Base-by-base conservation (phyloP, 2,888 invertebrate genomes). In the Habroteleia sp. region DNA sequence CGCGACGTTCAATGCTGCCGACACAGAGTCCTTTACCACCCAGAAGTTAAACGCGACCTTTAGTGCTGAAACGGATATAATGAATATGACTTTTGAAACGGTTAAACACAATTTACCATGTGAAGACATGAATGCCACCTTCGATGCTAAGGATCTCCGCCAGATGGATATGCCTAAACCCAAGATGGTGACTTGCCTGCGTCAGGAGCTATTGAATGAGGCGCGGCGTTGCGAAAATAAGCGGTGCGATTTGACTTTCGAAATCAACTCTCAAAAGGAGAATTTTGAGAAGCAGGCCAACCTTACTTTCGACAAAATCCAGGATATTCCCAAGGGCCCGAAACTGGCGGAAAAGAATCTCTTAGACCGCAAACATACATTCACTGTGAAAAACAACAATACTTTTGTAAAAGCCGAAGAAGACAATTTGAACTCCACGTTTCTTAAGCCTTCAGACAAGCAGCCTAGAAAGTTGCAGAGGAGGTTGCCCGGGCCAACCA, bases 191-290 rank as follows among this genome's bases (percentile, higher is more conserved):
- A 39, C 46, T 0, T 35, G 78, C 3, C 68, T 86, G 39, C 77
- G 84, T 13, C 79, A 76, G 33, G 84, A 84, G 41, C 69, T 86
- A 11, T 31, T 85, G 1, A 77, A 84, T 33, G 84, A 84, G 54
- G 80, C 81, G 29, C 76, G 79, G 3, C 78, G 82, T 37, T 80
- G 66, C 17, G 75, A 65, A 1, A 78, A 74, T 14, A 77, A 77
- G 16, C 80, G 75, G 44, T 42, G 80, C 7, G 81, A 85, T 31
- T 50, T 73, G 3, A 83, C 80, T 0, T 83, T 62, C 23, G 63
- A 76, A 7, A 7, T 48, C 0, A 46, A 66, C 11, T 44, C 56
- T 0, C 69, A 75, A 8, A 75, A 75, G n/a, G 73, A 71, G 3
- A 73, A 66, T 13, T 29, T 41, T n/a, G 66, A 60, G 5, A 48